These are phyloP conservation scores for Sebastiscus tertius DNA, from an alignment of 2,797 vertebrate species.

Conservation along the genomic window DNA sequence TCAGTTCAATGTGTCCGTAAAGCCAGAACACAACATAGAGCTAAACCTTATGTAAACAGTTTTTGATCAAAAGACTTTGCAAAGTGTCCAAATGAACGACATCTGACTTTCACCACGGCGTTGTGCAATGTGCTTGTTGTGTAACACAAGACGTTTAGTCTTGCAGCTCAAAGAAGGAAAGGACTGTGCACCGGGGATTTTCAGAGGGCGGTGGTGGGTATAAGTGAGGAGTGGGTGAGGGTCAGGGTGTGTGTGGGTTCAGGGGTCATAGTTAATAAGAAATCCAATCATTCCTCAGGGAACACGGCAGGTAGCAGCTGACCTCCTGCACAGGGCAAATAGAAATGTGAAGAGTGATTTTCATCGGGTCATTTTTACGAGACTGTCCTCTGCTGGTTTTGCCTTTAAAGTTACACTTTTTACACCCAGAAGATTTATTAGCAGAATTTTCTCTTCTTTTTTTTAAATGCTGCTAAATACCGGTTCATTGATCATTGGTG, in stretches of 20 bases:
- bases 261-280: slow-evolving; percentile 40
- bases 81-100: background rate
- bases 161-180: background rate
- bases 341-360: slow-evolving; percentile 1
- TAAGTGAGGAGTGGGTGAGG: background rate
- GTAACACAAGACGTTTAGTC: background rate
- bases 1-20: background rate
- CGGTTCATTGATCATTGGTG: background rate
- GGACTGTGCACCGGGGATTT: slow-evolving; percentile 17
- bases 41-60: background rate
- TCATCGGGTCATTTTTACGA: background rate
- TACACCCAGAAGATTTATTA: background rate
- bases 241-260: slow-evolving; percentile 19
- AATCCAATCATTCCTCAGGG: slow-evolving; percentile 40
- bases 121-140: background rate
- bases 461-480: background rate
- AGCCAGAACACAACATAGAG: background rate
- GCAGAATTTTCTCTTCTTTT: background rate
- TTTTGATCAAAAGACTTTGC: background rate
- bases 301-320: background rate
- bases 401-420: background rate
- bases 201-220: background rate
- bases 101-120: background rate
- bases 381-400: background rate
- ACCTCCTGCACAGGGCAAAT: slow-evolving; percentile 4